Conservation (phyloP, 2,113 vertebrate genomes). For the Megaleporinus macrocephalus region DNA sequence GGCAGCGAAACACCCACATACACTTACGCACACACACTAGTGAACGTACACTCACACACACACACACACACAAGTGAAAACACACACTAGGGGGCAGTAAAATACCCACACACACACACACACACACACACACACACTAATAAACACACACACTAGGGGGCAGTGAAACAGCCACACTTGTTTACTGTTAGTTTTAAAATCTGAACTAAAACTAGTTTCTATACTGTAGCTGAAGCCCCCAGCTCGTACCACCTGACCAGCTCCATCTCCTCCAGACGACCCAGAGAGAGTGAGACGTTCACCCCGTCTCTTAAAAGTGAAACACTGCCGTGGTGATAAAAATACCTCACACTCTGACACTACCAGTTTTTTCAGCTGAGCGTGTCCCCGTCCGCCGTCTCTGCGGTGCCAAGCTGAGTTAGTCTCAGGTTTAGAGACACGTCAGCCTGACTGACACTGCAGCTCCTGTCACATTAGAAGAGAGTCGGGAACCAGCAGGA, state of each 20-base stretch:
- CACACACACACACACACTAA: no score
- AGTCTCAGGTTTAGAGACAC: neutral
- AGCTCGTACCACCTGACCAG: neutral
- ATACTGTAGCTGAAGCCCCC: no score
- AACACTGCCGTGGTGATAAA: neutral
- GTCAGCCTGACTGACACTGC: neutral
- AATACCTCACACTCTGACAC: neutral
- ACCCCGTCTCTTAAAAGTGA: neutral
- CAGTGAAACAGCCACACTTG: no score
- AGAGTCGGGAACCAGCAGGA: neutral
- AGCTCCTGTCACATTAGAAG: neutral
- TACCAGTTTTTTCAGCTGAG: conserved; percentile 16
- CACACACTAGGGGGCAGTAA: no score
- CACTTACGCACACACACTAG: no score
- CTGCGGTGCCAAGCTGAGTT: conserved; percentile 13
- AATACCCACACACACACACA: no score
- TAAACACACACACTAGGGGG: no score
- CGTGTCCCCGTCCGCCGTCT: neutral
- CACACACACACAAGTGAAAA: no score
- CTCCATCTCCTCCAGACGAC: conserved; percentile 5
- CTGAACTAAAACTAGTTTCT: no score
- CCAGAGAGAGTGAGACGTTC: conserved; percentile 3
- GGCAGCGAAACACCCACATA: no score
- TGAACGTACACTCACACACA: no score
- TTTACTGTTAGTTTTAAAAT: no score